Evolutionary conservation across 2,113 vertebrate genomes (phyloP), one percentile per base, ranked within the genome.

Genomic region (Cyanoderma ruficeps): DNA sequence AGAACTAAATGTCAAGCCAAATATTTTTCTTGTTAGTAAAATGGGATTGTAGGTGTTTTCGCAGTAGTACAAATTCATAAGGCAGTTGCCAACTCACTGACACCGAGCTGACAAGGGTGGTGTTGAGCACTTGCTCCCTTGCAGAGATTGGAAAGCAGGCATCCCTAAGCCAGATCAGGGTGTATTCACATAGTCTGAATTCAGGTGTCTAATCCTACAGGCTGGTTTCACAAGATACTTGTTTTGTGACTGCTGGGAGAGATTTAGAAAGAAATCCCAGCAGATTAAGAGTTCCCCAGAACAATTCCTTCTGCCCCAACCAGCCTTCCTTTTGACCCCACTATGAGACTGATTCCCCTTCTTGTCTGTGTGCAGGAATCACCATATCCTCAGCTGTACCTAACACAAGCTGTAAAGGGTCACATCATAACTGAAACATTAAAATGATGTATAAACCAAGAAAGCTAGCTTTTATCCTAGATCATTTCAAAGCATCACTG

Each of bases 271-370:
- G 83, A 75, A 2, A 37, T 0, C 35, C 25, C 44, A 70, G 10
- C 18, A 33, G 18, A 19, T 53, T 41, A 27, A 39, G 18, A 15
- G 2, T 30, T 88, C 64, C 27, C 27, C 12, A 21, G 53, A 91
- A 28, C 25, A 55, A 11, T 49, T 61, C 15, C 21, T 44, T 68
- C 7, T 28, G 14, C 4, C 3, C 7, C 56, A 69, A 25, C 5
- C 4, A 0, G 0, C 3, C 37, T 63, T 75, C 4, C 24, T 71
- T 47, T 61, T 44, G 27, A 37, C 9, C 41, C 20, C 39, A 18
- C 23, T 35, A 9, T 24, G 24, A 74, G 46, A 65, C 12, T 42
- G 44, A 41, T 7, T 6, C 24, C 7, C 63, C 24, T 63, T 76
- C 63, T 72, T 44, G 49, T 52, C 47, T 13, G 10, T 27, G n/a